These are phyloP conservation scores for Sciurus vulgaris DNA, from an alignment of 2,797 vertebrate genomes.

Conservation along the genomic window DNA sequence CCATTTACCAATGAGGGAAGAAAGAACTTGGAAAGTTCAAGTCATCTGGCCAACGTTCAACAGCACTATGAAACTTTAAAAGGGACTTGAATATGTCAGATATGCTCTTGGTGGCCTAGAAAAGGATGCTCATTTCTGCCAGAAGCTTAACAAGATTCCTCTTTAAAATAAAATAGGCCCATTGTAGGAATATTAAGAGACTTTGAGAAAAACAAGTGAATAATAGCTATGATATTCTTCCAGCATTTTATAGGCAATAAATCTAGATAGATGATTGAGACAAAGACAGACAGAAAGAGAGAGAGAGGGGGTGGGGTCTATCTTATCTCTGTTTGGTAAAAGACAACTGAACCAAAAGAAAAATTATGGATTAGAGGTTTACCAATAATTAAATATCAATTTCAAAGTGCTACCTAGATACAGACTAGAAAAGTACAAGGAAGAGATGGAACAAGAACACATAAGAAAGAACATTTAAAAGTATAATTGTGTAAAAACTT, in stretches of 20 bases:
- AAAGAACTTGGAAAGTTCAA: background rate
- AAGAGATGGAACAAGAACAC: background rate
- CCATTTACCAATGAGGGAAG: background rate
- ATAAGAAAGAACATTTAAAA: constrained; percentile 15
- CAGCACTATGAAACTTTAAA: background rate
- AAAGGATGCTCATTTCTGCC: background rate
- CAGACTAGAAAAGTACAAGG: background rate
- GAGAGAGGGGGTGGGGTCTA: too few species aligned
- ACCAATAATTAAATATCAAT: background rate
- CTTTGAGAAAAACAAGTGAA: background rate
- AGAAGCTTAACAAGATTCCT: background rate
- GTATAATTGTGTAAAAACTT: background rate
- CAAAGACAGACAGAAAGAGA: too few species aligned
- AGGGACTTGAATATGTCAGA: background rate
- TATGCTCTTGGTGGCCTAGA: background rate
- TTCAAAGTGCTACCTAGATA: background rate
- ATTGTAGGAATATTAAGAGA: background rate
- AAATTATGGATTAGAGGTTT: background rate
- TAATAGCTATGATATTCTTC: background rate
- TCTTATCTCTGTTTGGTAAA: background rate
- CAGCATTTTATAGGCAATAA: background rate
- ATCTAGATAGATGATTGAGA: background rate
- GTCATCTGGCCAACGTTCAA: background rate
- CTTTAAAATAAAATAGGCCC: background rate
- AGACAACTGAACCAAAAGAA: background rate